Conservation (phyloP, 2,113 vertebrate genomes). For the Myrmophylax atrothorax region DNA sequence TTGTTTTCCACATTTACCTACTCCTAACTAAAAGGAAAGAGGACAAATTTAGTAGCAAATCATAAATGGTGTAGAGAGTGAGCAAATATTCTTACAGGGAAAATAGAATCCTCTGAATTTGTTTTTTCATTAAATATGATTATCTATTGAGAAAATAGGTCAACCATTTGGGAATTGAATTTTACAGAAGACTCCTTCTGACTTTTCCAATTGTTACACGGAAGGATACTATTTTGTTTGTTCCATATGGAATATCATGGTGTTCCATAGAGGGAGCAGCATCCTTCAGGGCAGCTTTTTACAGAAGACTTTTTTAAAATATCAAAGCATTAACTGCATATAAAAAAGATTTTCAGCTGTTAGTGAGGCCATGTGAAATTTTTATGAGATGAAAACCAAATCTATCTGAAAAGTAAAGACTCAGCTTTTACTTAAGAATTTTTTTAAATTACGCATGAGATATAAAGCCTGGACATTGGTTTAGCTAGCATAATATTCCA, state of each 20-base stretch:
- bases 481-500: neutral
- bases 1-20: neutral
- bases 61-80: neutral
- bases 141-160: slow-evolving; percentile 21
- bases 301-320: neutral
- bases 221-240: neutral
- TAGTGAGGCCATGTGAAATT: neutral
- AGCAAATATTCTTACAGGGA: neutral
- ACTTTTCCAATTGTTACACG: slow-evolving; percentile 11
- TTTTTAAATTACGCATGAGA: neutral
- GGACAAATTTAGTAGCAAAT: neutral
- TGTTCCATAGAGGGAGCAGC: neutral
- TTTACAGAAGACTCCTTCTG: slow-evolving; percentile 11
- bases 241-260: neutral
- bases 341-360: slow-evolving; percentile 15
- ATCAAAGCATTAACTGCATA: neutral
- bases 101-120: neutral
- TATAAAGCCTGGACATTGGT: neutral
- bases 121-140: slow-evolving; percentile 15
- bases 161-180: neutral
- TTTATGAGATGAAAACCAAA: neutral
- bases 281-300: neutral
- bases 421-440: neutral
- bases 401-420: neutral
- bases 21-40: neutral